phyloP scores from a whole-genome alignment of 2,888 invertebrate species.

The Phania funesta region DNA sequence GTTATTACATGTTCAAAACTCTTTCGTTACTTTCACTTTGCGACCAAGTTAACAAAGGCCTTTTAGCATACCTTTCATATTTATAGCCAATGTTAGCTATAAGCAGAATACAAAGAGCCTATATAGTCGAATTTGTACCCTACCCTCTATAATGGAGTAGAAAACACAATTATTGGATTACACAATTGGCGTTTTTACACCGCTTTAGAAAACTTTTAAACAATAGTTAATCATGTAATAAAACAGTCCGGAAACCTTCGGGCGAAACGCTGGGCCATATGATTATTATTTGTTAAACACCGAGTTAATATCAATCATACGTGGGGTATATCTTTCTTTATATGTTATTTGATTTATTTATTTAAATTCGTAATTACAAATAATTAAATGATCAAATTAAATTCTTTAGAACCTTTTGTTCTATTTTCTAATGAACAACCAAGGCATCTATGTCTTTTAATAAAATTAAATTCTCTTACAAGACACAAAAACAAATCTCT shows the following conservation, averaged over 20 bases:
- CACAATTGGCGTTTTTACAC: too few species aligned
- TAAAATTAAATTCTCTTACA: constrained; percentile 34
- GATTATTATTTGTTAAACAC: not conserved
- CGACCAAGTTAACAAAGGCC: too few species aligned
- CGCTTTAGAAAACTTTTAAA: too few species aligned
- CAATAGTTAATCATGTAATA: too few species aligned
- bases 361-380: constrained; percentile 11
- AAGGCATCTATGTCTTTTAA: constrained; percentile 1
- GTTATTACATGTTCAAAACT: too few species aligned
- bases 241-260: not conserved
- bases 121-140: too few species aligned
- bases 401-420: not conserved
- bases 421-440: not conserved
- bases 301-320: constrained; percentile 30
- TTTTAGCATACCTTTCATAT: too few species aligned
- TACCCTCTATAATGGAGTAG: too few species aligned
- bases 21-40: too few species aligned
- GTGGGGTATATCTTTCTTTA: not conserved
- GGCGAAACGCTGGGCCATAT: not conserved
- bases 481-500: not conserved
- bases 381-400: constrained; percentile 29
- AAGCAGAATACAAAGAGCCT: too few species aligned
- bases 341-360: not conserved
- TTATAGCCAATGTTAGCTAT: too few species aligned
- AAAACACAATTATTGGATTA: too few species aligned